These are phyloP conservation scores for Cuculus canorus DNA, from an alignment of 2,797 vertebrate species.

Conservation along the genomic window DNA sequence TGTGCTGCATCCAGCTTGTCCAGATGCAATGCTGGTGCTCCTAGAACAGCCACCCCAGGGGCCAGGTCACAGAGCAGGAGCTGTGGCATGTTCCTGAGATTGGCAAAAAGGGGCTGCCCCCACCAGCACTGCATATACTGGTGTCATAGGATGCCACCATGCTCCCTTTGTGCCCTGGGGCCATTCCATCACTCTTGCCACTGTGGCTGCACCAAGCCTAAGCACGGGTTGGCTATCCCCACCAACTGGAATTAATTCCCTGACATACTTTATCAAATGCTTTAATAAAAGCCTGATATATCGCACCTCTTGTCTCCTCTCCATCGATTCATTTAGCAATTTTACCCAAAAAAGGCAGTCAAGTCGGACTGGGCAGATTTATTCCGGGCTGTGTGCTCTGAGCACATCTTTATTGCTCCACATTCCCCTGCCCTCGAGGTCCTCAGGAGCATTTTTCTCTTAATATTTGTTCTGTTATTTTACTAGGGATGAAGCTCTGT, in stretches of 20 bases:
- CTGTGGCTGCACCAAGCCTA: background rate
- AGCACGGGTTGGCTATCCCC: accelerated
- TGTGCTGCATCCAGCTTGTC: background rate
- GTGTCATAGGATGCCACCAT: background rate
- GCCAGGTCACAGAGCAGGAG: accelerated
- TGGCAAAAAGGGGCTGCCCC: background rate
- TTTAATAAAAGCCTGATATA: slow-evolving; percentile 55
- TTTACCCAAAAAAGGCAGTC: slow-evolving; percentile 46
- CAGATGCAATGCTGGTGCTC: background rate
- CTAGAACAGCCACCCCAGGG: accelerated
- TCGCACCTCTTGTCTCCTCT: slow-evolving; percentile 44
- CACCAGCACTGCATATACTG: accelerated
- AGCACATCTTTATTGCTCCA: slow-evolving; percentile 47
- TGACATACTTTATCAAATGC: slow-evolving; percentile 15
- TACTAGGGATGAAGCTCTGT: slow-evolving; percentile 22
- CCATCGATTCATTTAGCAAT: slow-evolving; percentile 52
- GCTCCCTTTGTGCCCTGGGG: background rate
- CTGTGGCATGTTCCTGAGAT: background rate
- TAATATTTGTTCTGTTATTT: slow-evolving; percentile 60
- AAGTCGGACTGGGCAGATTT: slow-evolving; percentile 38
- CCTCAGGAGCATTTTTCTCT: slow-evolving; percentile 50
- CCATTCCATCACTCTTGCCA: accelerated
- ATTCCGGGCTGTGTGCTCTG: slow-evolving; percentile 13
- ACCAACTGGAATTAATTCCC: background rate
- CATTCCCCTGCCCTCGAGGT: slow-evolving; percentile 28